These are phyloP conservation scores for Vulpes vulpes DNA, from an alignment of 2,113 vertebrate species.

Conservation along the genomic window DNA sequence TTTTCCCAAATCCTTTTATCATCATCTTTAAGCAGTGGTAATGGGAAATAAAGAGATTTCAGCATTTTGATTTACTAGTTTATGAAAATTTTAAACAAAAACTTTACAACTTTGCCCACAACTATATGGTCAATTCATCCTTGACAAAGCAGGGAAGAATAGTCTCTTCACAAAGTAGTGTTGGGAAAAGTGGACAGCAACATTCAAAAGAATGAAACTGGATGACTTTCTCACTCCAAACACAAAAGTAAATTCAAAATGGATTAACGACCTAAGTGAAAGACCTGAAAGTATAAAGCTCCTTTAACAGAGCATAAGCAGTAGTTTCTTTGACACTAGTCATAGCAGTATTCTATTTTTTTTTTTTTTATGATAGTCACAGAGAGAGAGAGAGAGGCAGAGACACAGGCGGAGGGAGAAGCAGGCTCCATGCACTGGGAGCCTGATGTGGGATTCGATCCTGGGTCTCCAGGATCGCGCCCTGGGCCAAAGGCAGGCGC, in stretches of 20 bases:
- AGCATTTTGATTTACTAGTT: not conserved
- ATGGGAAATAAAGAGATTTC: conserved; percentile 21
- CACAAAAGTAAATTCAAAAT: not conserved
- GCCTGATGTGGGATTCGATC: no score
- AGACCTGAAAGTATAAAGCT: not conserved
- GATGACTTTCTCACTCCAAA: not conserved
- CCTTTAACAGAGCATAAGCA: not conserved
- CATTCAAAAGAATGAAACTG: not conserved
- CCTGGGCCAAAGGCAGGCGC: no score
- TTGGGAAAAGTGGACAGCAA: not conserved
- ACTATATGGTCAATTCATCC: not conserved
- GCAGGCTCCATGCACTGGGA: no score
- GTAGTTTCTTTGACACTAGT: not conserved
- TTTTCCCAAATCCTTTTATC: not conserved
- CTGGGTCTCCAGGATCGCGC: no score
- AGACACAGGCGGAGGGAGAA: no score
- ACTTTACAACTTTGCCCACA: not conserved
- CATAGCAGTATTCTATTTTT: not conserved
- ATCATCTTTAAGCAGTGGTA: not conserved
- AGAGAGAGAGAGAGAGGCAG: no score
- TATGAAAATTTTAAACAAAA: conserved; percentile 1
- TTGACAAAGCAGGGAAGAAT: not conserved
- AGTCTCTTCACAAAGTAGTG: not conserved
- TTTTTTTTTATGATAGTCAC: no score
- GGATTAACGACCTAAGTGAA: not conserved